Conservation (phyloP, 2,113 vertebrate species). For the Cebus imitator region DNA sequence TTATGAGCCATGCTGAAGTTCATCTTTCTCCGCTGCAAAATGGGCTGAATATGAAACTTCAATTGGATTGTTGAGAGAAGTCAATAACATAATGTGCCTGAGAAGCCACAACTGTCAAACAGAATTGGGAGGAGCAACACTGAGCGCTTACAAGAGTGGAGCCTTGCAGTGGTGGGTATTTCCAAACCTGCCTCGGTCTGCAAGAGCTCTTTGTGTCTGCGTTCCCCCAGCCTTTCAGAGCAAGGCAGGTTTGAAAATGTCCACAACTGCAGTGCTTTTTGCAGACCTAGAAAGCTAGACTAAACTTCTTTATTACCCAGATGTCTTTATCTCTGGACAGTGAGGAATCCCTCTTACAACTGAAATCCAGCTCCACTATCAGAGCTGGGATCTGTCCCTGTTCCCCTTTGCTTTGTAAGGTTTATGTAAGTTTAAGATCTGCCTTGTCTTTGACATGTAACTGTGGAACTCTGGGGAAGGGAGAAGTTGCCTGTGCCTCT, state of each 20-base stretch:
- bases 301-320: background rate
- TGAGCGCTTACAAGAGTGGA: background rate
- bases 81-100: background rate
- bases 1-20: background rate
- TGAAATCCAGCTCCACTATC: background rate
- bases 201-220: background rate
- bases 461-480: background rate
- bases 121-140: rapidly evolving
- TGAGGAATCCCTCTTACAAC: background rate
- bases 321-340: background rate
- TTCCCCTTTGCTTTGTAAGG: background rate
- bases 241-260: too few relatives aligned
- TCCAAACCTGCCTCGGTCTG: background rate
- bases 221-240: background rate
- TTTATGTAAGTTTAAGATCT: background rate
- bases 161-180: background rate
- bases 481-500: background rate
- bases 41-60: background rate
- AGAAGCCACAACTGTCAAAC: background rate
- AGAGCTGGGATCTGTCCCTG: background rate
- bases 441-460: background rate
- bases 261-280: too few relatives aligned
- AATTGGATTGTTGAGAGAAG: background rate
- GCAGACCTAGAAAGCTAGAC: too few relatives aligned
- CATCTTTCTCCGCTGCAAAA: background rate